These are phyloP conservation scores for Tinamus guttatus DNA, from an alignment of 2,113 vertebrate species.

Conservation along the genomic window DNA sequence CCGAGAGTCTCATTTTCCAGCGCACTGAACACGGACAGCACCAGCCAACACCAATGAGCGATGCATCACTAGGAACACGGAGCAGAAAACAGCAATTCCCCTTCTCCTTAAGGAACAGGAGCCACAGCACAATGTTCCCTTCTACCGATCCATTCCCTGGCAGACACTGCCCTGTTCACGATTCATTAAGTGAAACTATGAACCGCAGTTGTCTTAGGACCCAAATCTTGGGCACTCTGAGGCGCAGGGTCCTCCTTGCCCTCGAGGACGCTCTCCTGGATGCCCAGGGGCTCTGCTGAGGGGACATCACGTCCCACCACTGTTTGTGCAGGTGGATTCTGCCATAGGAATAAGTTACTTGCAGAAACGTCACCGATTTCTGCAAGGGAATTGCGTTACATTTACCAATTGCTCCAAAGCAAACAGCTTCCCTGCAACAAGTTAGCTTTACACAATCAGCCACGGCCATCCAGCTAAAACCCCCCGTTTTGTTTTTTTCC, in stretches of 20 bases:
- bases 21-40: neutral
- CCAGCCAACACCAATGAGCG: neutral
- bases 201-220: neutral
- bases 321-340: too few relatives aligned
- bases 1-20: neutral
- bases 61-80: neutral
- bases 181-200: neutral
- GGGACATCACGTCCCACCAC: rapidly evolving
- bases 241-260: rapidly evolving
- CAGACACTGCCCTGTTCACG: neutral
- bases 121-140: rapidly evolving
- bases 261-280: neutral
- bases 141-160: neutral
- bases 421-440: neutral
- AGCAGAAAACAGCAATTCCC: neutral
- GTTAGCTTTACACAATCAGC: neutral
- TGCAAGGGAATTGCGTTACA: neutral
- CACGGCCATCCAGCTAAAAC: rapidly evolving
- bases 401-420: neutral
- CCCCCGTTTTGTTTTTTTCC: neutral
- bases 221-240: neutral
- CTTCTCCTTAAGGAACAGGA: neutral
- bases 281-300: neutral
- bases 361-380: neutral
- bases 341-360: neutral